Evolutionary conservation across 2,113 vertebrate genomes (phyloP).

Genomic region (Hemicordylus capensis): DNA sequence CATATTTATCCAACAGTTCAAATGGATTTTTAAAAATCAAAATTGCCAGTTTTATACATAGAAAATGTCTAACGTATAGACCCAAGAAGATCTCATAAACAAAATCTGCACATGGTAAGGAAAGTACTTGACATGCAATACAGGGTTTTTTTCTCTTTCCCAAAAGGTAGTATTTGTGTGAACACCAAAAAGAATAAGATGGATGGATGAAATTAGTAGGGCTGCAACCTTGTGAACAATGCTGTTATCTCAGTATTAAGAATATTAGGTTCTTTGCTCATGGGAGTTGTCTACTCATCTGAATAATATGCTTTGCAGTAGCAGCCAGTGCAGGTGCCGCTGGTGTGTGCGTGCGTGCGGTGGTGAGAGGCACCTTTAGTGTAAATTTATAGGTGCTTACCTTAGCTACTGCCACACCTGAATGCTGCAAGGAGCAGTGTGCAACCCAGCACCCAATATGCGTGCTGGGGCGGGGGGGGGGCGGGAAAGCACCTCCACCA

Average conservation of each 20-base stretch:
- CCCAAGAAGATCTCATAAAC: neutral
- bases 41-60: neutral
- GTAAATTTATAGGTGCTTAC: no score
- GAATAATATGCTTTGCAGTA: no score
- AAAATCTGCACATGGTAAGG: neutral
- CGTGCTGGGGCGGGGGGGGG: no score
- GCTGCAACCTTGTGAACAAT: neutral
- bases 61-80: neutral
- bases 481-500: no score
- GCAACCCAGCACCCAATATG: no score
- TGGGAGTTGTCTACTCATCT: neutral
- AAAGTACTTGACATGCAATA: neutral
- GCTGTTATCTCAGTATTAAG: neutral
- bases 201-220: neutral
- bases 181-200: neutral
- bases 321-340: no score
- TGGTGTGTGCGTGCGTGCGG: no score
- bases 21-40: neutral
- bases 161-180: neutral
- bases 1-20: neutral
- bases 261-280: neutral
- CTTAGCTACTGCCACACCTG: no score
- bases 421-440: no score
- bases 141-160: neutral
- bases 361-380: no score